Base-by-base conservation (phyloP, 2,113 vertebrate species). In the Aleadryas rufinucha region DNA sequence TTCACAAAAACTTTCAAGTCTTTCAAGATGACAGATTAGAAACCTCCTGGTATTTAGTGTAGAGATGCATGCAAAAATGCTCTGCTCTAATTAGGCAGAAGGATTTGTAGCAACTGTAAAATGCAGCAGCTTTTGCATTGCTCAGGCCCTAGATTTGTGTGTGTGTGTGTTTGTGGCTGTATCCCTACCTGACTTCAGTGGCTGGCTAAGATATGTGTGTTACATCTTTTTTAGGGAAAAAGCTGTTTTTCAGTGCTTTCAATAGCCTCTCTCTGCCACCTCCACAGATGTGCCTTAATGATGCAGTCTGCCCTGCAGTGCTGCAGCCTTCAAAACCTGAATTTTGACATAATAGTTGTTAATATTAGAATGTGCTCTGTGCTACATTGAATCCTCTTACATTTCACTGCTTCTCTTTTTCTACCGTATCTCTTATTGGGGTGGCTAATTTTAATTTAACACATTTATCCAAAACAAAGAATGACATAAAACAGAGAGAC, bases 381-480 rank as follows among this genome's bases (percentile, higher is more conserved):
- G 54, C 45, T 86, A 11, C 7, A 31, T 60, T 84, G 71, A 78
- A 68, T 63, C 30, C 7, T 89, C 11, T 84, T 63, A 21, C 19
- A 70, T 84, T 81, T 50, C 44, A 17, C 18, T 28, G 16, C 2
- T 19, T 72, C 13, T 53, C 6, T 31, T 65, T 69, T 57, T 65
- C 63, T 56, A 65, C 7, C 1, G 0, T 35, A 54, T 74, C 7
- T 6, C 37, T 53, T 92, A n/a, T 21, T 81, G 37, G 13, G 16
- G 18, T 78, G 49, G 21, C 19, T 80, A 50, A 92, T 95, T 88
- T 84, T 92, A 88, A 84, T 88, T 90, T 90, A 89, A 71, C 50
- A 87, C 39, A 70, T 92, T 84, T 90, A 77, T 81, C 59, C 61
- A 70, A 77, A 94, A 86, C 42, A 42, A 81, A 75, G 20, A 49